Base-by-base conservation (phyloP, 2,888 invertebrate species). In the Falcaria lacertinaria region DNA sequence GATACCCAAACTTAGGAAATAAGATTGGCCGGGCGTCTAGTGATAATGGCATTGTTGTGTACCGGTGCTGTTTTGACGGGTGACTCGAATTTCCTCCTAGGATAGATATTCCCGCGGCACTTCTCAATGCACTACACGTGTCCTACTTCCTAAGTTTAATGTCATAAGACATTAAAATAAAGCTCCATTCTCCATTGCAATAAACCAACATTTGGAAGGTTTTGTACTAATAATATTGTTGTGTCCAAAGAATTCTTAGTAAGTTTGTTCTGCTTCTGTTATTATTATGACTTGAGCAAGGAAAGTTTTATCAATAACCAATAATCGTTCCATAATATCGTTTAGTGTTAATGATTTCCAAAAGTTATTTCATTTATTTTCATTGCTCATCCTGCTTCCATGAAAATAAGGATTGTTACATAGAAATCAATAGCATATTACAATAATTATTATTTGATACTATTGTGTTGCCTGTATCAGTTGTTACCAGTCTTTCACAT, bases 41-140 rank as follows among this genome's bases (percentile, higher is more conserved):
- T 65, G 63, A 71, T 83, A 83, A 83, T 82, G 80, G 83, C 76
- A 80, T 82, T 82, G 75, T 82, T 81, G 78, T 84, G 82, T 82
- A 73, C 73, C 60, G 47, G 48, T 44, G 49, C 54, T 56, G 52
- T 57, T 78, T 74, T 73, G 74, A 73, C 75, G 70, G 66, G 69
- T 62, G 65, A 68, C 67, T 76, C 65, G 66, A 64, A 69, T 74
- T 71, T 68, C 65, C 70, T 62, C 50, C 69, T 57, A 60, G 64
- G 62, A 70, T 76, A 74, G 62, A 70, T 76, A 74, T 74, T 74
- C 71, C 69, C 69, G 70, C 59, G 64, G 60, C 69, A 71, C 59
- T 72, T 67, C 53, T 53, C 51, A 60, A 65, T 72, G 68, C 62
- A 69, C 57, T 64, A 71, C 71, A 69, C 54, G 53, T 72, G 70